phyloP scores from a whole-genome alignment of 2,888 invertebrate genomes.

The Drosophila helvetica region DNA sequence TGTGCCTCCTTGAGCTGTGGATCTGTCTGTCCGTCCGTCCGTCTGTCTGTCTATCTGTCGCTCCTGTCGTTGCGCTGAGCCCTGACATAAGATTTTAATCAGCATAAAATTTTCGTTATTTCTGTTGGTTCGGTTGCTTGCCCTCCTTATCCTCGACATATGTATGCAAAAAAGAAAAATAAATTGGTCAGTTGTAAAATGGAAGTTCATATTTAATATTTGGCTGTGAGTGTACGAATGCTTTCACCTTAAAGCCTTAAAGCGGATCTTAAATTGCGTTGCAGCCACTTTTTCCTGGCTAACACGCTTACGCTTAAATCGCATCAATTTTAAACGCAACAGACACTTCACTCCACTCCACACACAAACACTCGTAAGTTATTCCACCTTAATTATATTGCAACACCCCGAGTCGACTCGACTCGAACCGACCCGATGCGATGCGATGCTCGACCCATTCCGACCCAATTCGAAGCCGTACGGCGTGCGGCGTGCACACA shows the following conservation, averaged over 20 bases:
- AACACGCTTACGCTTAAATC: slow-evolving; percentile 53
- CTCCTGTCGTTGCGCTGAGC: slow-evolving; percentile 35
- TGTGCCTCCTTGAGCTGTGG: slow-evolving; percentile 47
- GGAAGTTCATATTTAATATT: slow-evolving; percentile 40
- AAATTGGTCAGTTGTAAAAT: slow-evolving; percentile 37
- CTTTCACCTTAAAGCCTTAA: slow-evolving; percentile 35
- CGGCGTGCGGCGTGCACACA: slow-evolving; percentile 43
- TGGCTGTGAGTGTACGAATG: background rate
- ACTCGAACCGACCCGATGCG: slow-evolving; percentile 13
- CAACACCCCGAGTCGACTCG: slow-evolving; percentile 56
- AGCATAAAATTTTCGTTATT: slow-evolving; percentile 65
- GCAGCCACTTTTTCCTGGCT: slow-evolving; percentile 31
- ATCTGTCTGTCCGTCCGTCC: slow-evolving; percentile 34
- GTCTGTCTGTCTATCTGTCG: slow-evolving; percentile 36
- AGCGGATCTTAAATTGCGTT: slow-evolving; percentile 26
- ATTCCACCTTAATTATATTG: slow-evolving; percentile 78
- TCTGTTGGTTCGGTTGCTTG: slow-evolving; percentile 35
- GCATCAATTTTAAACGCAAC: slow-evolving; percentile 64
- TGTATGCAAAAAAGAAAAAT: slow-evolving; percentile 6
- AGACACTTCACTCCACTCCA: slow-evolving; percentile 55
- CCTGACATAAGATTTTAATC: slow-evolving; percentile 71
- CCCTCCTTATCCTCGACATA: slow-evolving; percentile 20
- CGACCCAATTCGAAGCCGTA: slow-evolving; percentile 42
- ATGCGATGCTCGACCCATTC: slow-evolving; percentile 26
- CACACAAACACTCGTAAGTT: slow-evolving; percentile 57